Percentiles rank a stretch among this genome's conserved stretches.
Conservation (phyloP, 1,140 invertebrate genomes). For the Tetramorium simillimum region DNA sequence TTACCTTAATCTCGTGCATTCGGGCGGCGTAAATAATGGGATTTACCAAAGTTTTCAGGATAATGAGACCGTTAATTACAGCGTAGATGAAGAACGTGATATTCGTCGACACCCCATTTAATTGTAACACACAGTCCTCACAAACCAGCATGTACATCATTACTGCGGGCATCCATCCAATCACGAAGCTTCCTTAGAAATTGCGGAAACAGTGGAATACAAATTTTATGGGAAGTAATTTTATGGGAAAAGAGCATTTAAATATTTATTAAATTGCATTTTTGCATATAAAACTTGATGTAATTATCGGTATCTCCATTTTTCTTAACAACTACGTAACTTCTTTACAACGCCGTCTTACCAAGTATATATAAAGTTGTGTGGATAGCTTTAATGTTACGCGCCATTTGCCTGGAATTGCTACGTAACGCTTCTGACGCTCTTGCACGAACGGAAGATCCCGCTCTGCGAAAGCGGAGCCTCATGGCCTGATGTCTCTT, state of each 20-base stretch:
- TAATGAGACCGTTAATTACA: slow-evolving; percentile 85
- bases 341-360: neutral
- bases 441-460: neutral
- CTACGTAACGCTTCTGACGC: slow-evolving; percentile 1
- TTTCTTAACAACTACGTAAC: neutral
- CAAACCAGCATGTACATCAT: slow-evolving; percentile 86
- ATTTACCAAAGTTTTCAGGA: slow-evolving; percentile 89
- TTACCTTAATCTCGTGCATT: slow-evolving; percentile 88
- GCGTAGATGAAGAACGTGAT: slow-evolving; percentile 74
- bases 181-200: slow-evolving; percentile 86
- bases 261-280: neutral
- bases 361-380: slow-evolving; percentile 90
- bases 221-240: neutral
- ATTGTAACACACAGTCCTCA: slow-evolving; percentile 82
- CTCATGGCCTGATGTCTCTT: slow-evolving; percentile 85
- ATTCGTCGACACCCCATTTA: slow-evolving; percentile 62
- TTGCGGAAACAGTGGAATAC: neutral
- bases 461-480: slow-evolving; percentile 78
- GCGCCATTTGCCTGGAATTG: slow-evolving; percentile 78
- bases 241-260: neutral
- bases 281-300: neutral
- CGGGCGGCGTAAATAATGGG: slow-evolving; percentile 90
- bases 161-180: slow-evolving; percentile 89
- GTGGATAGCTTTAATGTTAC: slow-evolving; percentile 88
- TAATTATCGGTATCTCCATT: neutral